These are phyloP conservation scores for Argyrosomus japonicus DNA, from an alignment of 2,113 vertebrate species.

Conservation along the genomic window DNA sequence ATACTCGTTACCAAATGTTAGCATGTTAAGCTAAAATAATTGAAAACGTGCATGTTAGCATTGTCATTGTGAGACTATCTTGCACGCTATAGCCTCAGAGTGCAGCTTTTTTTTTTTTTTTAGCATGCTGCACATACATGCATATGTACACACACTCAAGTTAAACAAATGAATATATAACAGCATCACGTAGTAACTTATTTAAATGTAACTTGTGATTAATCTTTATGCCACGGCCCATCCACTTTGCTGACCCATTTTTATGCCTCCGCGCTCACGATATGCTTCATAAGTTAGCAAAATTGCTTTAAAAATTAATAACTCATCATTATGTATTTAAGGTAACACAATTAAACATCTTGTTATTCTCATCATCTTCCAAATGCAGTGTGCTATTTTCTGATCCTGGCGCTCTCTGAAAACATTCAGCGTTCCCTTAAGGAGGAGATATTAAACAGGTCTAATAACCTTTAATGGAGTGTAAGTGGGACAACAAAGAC, in stretches of 20 bases:
- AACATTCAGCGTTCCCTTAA: conserved; percentile 14
- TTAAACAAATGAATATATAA: conserved; percentile 57
- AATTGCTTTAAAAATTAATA: conserved; percentile 73
- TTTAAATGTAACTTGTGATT: conserved; percentile 75
- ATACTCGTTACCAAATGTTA: too few relatives aligned
- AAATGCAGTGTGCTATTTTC: conserved; percentile 33
- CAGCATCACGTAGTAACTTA: conserved; percentile 58
- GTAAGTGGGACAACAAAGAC: conserved; percentile 21
- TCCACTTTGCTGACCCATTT: conserved; percentile 74
- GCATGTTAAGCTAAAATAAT: too few relatives aligned
- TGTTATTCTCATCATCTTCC: conserved; percentile 45
- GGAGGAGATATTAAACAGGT: conserved; percentile 4
- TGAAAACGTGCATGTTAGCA: neutral
- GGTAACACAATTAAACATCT: conserved; percentile 71
- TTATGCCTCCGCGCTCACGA: conserved; percentile 52
- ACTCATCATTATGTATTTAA: conserved; percentile 75
- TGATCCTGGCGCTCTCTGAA: neutral
- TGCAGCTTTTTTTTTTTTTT: too few relatives aligned
- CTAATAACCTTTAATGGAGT: conserved; percentile 30
- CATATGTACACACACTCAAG: conserved; percentile 8
- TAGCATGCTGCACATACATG: neutral
- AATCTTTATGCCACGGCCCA: conserved; percentile 66
- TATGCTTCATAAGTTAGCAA: conserved; percentile 64
- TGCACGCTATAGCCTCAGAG: too few relatives aligned
- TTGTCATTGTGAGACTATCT: neutral